Base-by-base conservation (phyloP, 2,113 vertebrate species). In the Ramphastos sulfuratus region DNA sequence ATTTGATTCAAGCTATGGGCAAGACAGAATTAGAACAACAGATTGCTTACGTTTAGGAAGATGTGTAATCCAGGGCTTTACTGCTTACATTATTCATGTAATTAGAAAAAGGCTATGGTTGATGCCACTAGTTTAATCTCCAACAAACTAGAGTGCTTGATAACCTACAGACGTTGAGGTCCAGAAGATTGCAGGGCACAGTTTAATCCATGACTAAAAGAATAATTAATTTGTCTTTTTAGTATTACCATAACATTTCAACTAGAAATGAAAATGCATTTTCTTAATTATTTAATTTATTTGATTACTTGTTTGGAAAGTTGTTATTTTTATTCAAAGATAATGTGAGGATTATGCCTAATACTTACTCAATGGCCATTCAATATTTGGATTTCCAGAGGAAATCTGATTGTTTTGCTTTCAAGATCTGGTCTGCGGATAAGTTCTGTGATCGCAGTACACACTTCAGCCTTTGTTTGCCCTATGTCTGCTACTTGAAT, bases 61-160 rank as follows among this genome's bases (percentile, higher is more conserved):
- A 85, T 67, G 24, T 94, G 88, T 96, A 97, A 97, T 94, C 96
- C 85, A 81, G 73, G 69, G 88, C 87, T 97, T 97, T 95, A 85
- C 80, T 95, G 50, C 75, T 94, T 93, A 64, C 56, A 70, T 90
- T 96, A 82, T 94, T 94, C 89, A 52, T 82, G 63, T 95, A 94
- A 96, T 96, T 95, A 90, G 79, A 95, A 95, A 92, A 95, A 87
- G 30, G 44, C 50, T 78, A 25, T 85, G 73, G 59, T 79, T 89
- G 77, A 96, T 93, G 61, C 90, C 77, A 94, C 56, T 64, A 46
- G 79, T 89, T 92, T 94, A 94, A 95, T 94, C 92, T 95, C 63
- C 59, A 90, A 12, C 58, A 85, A 73, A 85, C 28, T 79, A 75
- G 20, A 87, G 76, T 33, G 71, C 80, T 89, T 95, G 79, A 25